Conservation (phyloP, 2,888 invertebrate genomes). For the Alentia gelatinosa region DNA sequence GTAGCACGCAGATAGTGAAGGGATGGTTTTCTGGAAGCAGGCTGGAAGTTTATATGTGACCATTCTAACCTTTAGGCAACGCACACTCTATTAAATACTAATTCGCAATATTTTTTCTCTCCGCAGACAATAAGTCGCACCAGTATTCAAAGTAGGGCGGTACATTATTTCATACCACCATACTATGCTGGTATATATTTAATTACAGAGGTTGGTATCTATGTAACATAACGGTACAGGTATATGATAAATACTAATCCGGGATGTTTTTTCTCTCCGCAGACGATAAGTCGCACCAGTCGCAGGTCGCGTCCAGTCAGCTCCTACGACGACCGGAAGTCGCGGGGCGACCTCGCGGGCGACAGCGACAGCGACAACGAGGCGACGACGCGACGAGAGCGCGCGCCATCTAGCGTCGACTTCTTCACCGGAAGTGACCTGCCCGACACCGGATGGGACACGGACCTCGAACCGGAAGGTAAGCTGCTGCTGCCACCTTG, state of each 20-base stretch:
- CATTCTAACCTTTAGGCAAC: no score
- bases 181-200: no score
- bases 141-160: background rate
- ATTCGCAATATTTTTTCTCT: background rate
- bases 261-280: background rate
- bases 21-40: no score
- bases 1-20: no score
- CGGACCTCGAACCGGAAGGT: slow-evolving; percentile 78
- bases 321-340: slow-evolving; percentile 10
- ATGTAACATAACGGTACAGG: no score
- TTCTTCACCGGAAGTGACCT: slow-evolving; percentile 59
- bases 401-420: slow-evolving; percentile 53
- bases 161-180: background rate
- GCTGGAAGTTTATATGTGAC: no score
- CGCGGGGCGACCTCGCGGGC: background rate
- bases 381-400: background rate
- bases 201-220: no score
- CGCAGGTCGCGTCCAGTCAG: slow-evolving; percentile 20
- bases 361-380: slow-evolving; percentile 52
- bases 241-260: background rate
- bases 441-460: slow-evolving; percentile 78
- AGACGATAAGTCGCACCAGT: slow-evolving; percentile 31
- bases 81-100: background rate
- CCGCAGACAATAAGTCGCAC: background rate
- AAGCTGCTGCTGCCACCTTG: slow-evolving; percentile 2